Percentiles rank a stretch among this genome's conserved stretches.
These are phyloP conservation scores for Rotaria sp. DNA, from an alignment of 2,888 invertebrate genomes.

Conservation along the genomic window DNA sequence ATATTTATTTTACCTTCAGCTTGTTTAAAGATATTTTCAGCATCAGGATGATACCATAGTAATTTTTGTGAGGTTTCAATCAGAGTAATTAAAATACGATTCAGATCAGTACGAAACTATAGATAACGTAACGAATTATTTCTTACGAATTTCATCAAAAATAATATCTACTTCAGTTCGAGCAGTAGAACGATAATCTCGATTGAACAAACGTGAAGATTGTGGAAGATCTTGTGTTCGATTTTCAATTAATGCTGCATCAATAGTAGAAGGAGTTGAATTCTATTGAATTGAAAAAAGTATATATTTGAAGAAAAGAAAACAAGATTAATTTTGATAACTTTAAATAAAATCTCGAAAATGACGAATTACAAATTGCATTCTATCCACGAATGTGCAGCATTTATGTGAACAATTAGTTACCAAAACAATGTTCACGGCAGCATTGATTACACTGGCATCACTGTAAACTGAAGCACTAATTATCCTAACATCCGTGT, in stretches of 20 bases:
- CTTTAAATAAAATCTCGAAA: too few relatives aligned
- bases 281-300: background rate
- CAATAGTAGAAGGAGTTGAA: background rate
- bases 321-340: background rate
- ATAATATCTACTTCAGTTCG: background rate
- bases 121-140: constrained; percentile 40
- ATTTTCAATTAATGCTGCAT: background rate
- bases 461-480: too few relatives aligned
- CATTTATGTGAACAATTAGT: too few relatives aligned
- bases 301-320: background rate
- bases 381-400: too few relatives aligned
- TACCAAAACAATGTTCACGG: too few relatives aligned
- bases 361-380: too few relatives aligned
- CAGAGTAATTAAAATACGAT: constrained; percentile 65
- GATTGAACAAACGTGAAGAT: constrained; percentile 3
- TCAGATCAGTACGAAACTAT: constrained; percentile 64
- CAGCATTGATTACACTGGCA: too few relatives aligned
- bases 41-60: constrained; percentile 54
- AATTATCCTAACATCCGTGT: too few relatives aligned
- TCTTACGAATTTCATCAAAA: background rate
- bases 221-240: background rate
- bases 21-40: constrained; percentile 53
- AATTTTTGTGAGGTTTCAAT: constrained; percentile 61
- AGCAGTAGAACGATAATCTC: background rate
- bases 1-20: constrained; percentile 49